Conservation (phyloP, 2,113 vertebrate species). For the Trochalopteron elliotii region DNA sequence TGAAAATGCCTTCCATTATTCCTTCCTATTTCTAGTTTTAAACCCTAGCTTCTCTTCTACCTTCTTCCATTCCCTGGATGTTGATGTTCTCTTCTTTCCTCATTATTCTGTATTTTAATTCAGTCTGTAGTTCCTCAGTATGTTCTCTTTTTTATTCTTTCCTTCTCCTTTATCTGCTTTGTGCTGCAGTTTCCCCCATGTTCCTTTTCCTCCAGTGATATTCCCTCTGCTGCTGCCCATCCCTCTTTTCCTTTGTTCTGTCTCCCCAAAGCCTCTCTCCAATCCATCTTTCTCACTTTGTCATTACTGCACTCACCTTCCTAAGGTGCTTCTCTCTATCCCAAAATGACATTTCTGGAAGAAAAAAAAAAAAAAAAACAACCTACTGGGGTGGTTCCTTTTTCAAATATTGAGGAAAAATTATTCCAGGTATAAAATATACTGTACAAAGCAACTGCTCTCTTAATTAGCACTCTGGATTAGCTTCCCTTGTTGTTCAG, state of each 20-base stretch:
- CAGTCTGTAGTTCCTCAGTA: neutral
- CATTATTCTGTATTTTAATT: neutral
- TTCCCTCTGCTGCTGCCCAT: neutral
- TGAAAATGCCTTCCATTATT: neutral
- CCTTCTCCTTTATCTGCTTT: accelerated
- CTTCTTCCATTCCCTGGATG: neutral
- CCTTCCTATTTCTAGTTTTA: neutral
- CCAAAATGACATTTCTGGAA: neutral
- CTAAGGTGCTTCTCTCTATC: neutral
- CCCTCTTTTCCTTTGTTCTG: neutral
- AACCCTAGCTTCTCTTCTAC: neutral
- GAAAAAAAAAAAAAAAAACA: neutral
- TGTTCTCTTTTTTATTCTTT: neutral
- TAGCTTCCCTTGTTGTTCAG: neutral
- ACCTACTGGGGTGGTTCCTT: neutral
- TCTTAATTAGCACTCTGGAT: neutral
- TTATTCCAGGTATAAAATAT: neutral
- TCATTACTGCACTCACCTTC: neutral
- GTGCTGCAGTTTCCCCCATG: neutral
- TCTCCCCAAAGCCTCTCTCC: neutral
- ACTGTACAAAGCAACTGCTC: neutral
- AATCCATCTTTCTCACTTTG: neutral
- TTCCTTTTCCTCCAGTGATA: neutral
- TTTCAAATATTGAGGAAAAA: neutral
- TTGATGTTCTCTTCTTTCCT: neutral